phyloP scores from a whole-genome alignment of 2,113 vertebrate genomes.

The Melanotaenia duboulayi region DNA sequence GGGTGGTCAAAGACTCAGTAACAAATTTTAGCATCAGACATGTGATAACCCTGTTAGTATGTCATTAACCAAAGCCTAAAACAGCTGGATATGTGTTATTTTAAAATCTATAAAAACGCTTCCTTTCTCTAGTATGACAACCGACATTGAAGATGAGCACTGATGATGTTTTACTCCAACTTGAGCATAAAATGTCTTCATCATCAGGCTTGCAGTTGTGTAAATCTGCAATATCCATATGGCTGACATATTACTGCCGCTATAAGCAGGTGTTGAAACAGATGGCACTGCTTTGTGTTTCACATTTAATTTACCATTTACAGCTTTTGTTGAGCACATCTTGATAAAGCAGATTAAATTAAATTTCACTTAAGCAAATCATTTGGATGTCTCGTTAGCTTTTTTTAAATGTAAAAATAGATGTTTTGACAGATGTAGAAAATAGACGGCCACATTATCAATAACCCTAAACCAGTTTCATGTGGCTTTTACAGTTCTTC shows the following conservation, averaged over 20 bases:
- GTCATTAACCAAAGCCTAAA: slow-evolving; percentile 19
- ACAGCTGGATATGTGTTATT: background rate
- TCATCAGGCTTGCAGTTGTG: background rate
- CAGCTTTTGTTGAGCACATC: slow-evolving; percentile 23
- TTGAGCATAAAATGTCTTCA: background rate
- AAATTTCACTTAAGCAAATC: slow-evolving; percentile 28
- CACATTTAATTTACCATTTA: slow-evolving; percentile 45
- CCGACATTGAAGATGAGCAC: slow-evolving; percentile 2
- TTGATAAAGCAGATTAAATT: slow-evolving; percentile 47
- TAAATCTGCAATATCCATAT: background rate
- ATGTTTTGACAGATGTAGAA: background rate
- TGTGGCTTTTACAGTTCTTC: slow-evolving; percentile 40
- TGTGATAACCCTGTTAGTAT: slow-evolving; percentile 37
- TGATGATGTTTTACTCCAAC: background rate
- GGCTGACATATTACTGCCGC: slow-evolving; percentile 18
- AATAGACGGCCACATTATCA: slow-evolving; percentile 41
- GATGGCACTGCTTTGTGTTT: slow-evolving; percentile 45
- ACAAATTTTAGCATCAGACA: slow-evolving; percentile 27
- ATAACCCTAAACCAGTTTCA: slow-evolving; percentile 47
- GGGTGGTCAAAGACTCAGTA: slow-evolving; percentile 44
- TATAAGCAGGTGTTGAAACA: slow-evolving; percentile 39
- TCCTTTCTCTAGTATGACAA: background rate
- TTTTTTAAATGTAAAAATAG: slow-evolving; percentile 15
- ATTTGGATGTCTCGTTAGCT: slow-evolving; percentile 8
- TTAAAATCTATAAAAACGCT: background rate